Percentiles rank a stretch among this genome's conserved stretches.
phyloP scores from a whole-genome alignment of 2,113 vertebrate genomes.

The Chaetorhynchus papuensis region DNA sequence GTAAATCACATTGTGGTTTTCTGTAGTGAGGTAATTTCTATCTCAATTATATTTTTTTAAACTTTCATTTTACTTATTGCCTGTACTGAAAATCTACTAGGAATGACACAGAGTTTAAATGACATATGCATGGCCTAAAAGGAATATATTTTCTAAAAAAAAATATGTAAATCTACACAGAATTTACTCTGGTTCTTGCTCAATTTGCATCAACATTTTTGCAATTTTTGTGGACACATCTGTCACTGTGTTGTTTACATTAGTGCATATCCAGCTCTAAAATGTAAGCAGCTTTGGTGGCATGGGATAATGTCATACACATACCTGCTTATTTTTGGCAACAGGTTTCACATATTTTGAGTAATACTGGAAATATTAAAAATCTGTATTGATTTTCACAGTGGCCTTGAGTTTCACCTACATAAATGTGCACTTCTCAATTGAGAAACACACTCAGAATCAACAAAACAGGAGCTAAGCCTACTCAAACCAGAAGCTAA shows the following conservation, averaged over 20 bases:
- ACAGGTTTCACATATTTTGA: not conserved
- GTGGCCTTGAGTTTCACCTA: not conserved
- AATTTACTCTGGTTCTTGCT: not conserved
- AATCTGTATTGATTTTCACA: slow-evolving; percentile 1
- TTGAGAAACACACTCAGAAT: not conserved
- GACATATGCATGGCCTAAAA: not conserved
- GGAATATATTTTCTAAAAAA: not conserved
- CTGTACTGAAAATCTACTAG: not conserved
- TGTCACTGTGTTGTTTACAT: slow-evolving; percentile 39
- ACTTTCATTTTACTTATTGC: not conserved
- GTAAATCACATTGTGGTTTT: not conserved
- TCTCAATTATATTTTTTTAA: not conserved
- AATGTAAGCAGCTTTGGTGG: not conserved
- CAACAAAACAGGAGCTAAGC: slow-evolving; percentile 14
- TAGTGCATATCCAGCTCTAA: slow-evolving; percentile 4
- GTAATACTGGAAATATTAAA: not conserved
- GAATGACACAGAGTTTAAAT: not conserved
- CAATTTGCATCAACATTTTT: slow-evolving; percentile 8
- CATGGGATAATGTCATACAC: not conserved
- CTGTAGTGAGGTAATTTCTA: not conserved
- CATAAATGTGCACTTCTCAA: not conserved
- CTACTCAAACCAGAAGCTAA: slow-evolving; percentile 39
- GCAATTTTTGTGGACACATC: slow-evolving; percentile 30
- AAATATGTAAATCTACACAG: not conserved
- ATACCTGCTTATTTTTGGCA: slow-evolving; percentile 31